These are phyloP conservation scores for Anser brachyrhynchus DNA, from an alignment of 2,113 vertebrate species.

Conservation along the genomic window DNA sequence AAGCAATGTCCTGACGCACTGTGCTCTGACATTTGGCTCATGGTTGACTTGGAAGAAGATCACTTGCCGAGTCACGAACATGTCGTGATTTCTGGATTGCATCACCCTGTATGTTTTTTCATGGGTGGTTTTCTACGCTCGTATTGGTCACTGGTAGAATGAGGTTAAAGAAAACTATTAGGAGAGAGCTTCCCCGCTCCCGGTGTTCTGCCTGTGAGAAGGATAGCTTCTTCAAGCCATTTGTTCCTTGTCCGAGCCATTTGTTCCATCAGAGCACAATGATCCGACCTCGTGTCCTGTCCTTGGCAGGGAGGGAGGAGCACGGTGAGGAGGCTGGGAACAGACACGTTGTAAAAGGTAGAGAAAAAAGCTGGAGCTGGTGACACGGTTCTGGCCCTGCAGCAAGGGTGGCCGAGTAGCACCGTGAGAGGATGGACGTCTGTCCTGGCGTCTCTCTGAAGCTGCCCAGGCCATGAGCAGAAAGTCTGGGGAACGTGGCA, in stretches of 20 bases:
- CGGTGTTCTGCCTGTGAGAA: background rate
- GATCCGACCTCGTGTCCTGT: background rate
- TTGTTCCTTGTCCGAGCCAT: too few relatives aligned
- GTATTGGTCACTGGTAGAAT: background rate
- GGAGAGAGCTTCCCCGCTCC: background rate
- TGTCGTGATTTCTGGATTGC: background rate
- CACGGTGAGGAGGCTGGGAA: background rate
- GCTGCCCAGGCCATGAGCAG: background rate
- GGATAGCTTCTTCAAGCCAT: background rate
- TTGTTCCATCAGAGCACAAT: background rate
- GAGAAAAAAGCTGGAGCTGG: background rate
- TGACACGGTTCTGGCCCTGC: background rate
- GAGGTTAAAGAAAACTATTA: background rate
- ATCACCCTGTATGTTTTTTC: background rate
- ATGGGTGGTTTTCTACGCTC: background rate
- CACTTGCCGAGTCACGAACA: background rate
- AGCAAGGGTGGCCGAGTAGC: background rate
- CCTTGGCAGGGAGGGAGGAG: background rate
- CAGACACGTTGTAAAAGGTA: accelerated
- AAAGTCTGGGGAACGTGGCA: accelerated
- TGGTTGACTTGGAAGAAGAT: background rate
- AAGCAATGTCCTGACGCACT: background rate
- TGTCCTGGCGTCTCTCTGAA: background rate
- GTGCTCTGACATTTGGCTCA: background rate
- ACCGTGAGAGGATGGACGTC: background rate